Conservation (phyloP, 2,888 invertebrate species). For the Rhaphigaster nebulosa region DNA sequence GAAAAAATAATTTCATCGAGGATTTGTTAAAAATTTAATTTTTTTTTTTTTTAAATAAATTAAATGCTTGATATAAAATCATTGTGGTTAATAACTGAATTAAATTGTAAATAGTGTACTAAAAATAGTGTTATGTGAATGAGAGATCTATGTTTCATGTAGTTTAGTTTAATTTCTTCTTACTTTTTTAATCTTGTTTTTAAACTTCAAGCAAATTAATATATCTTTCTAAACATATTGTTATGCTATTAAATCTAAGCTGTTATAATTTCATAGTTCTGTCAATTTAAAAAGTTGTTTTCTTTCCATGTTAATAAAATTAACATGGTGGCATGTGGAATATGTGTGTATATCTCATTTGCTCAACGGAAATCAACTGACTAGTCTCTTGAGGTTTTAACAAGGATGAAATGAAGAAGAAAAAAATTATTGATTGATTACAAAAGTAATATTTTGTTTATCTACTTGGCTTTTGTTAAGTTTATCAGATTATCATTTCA, state of each 20-base stretch:
- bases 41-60: too few relatives aligned
- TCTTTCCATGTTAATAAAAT: background rate
- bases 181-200: background rate
- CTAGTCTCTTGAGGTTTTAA: background rate
- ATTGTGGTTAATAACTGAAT: background rate
- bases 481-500: background rate
- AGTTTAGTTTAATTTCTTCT: background rate
- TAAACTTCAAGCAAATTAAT: background rate
- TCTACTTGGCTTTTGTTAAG: background rate
- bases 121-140: slow-evolving; percentile 1
- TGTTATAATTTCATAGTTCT: background rate
- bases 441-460: background rate
- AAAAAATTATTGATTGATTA: background rate
- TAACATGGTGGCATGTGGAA: background rate
- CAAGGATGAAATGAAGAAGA: background rate
- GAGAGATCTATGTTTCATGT: background rate
- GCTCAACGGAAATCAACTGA: background rate
- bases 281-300: background rate
- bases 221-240: background rate
- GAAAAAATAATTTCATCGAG: too few relatives aligned
- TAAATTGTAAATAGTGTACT: background rate
- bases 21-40: too few relatives aligned
- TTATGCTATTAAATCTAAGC: background rate
- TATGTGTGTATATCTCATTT: background rate
- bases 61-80: too few relatives aligned